Evolutionary conservation across 1,140 invertebrate genomes (phyloP).

Genomic region (Zaprionus gabonicus): DNA sequence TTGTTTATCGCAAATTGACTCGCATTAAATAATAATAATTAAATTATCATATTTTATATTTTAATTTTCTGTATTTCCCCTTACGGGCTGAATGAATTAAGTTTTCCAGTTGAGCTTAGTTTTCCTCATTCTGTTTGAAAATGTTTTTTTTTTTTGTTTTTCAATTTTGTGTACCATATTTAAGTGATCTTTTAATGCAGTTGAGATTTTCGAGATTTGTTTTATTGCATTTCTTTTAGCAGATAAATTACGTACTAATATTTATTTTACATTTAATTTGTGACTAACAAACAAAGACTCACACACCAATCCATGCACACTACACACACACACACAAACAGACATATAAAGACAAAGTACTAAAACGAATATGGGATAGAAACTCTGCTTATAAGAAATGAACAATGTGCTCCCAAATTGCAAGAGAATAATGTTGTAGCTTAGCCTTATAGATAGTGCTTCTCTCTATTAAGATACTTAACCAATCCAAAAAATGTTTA

Average conservation of each 20-base stretch:
- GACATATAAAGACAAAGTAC: slow-evolving; percentile 18
- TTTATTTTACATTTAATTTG: slow-evolving; percentile 74
- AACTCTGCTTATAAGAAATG: slow-evolving; percentile 29
- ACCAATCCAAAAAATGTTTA: slow-evolving; percentile 43
- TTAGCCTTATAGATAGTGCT: slow-evolving; percentile 53
- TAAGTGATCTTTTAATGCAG: slow-evolving; percentile 35
- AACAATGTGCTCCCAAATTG: slow-evolving; percentile 8
- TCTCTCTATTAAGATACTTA: slow-evolving; percentile 54
- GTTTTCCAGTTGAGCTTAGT: slow-evolving; percentile 36
- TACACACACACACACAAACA: slow-evolving; percentile 31
- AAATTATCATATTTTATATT: neutral
- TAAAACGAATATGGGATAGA: slow-evolving; percentile 3
- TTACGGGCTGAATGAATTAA: slow-evolving; percentile 16
- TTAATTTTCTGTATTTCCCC: slow-evolving; percentile 1
- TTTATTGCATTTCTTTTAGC: slow-evolving; percentile 71
- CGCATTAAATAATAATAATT: slow-evolving; percentile 3
- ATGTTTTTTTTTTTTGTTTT: slow-evolving; percentile 15
- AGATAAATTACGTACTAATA: slow-evolving; percentile 65
- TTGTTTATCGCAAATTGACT: neutral
- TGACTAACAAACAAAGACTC: slow-evolving; percentile 51
- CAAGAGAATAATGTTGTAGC: slow-evolving; percentile 39
- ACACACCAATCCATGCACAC: slow-evolving; percentile 23
- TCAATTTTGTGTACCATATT: slow-evolving; percentile 34
- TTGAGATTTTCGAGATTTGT: slow-evolving; percentile 55
- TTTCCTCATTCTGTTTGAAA: neutral